Percentiles rank a stretch among this genome's conserved stretches.
These are phyloP conservation scores for Centrocercus urophasianus DNA, from an alignment of 2,113 vertebrate genomes.

Conservation along the genomic window DNA sequence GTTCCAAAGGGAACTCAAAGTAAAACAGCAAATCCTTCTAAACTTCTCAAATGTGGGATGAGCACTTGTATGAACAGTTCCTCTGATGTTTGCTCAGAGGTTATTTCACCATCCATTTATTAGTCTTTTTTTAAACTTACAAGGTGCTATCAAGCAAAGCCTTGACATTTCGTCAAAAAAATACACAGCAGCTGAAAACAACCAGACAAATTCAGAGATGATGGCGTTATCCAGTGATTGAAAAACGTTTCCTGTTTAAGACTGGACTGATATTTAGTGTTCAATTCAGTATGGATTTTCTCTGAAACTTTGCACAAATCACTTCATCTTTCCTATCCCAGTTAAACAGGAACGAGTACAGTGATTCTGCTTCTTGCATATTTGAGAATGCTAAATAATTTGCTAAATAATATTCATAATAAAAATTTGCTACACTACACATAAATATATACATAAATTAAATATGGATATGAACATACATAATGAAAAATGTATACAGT, in stretches of 20 bases:
- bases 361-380: neutral
- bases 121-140: neutral
- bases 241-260: neutral
- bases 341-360: neutral
- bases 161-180: neutral
- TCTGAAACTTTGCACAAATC: neutral
- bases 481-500: neutral
- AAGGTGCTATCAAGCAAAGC: neutral
- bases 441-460: neutral
- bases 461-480: neutral
- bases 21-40: neutral
- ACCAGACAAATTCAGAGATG: neutral
- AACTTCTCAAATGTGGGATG: neutral
- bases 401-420: neutral
- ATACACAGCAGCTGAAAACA: neutral
- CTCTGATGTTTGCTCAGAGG: neutral
- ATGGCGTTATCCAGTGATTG: fast-evolving
- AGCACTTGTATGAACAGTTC: neutral
- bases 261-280: neutral
- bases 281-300: neutral
- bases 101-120: neutral
- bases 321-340: neutral
- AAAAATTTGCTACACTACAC: neutral
- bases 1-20: neutral
- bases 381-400: neutral